Conservation (phyloP, 2,888 invertebrate species). For the Protophormia terraenovae region DNA sequence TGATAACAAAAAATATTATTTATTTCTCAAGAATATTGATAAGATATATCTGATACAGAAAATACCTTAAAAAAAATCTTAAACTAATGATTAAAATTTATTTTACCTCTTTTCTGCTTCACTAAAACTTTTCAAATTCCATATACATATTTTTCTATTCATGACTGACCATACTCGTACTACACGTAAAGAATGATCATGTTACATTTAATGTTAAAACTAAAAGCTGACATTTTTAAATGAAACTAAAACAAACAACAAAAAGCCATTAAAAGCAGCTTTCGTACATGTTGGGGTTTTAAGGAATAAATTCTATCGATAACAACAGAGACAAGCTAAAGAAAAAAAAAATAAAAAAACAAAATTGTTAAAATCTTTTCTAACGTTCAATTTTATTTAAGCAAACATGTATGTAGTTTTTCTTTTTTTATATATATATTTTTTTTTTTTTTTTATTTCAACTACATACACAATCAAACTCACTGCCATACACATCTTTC, state of each 20-base stretch:
- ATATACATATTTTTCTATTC: neutral
- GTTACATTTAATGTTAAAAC: slow-evolving; percentile 31
- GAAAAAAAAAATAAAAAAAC: neutral
- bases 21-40: no score
- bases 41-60: neutral
- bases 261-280: slow-evolving; percentile 60
- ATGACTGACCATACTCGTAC: neutral
- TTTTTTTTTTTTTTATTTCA: neutral
- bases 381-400: slow-evolving; percentile 45
- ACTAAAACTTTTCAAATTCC: neutral
- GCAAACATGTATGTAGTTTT: neutral
- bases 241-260: slow-evolving; percentile 47
- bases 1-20: no score
- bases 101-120: neutral
- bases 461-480: neutral
- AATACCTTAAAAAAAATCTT: neutral
- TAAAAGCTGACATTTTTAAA: slow-evolving; percentile 39
- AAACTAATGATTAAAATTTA: neutral
- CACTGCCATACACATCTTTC: neutral
- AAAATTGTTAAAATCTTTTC: slow-evolving; percentile 33
- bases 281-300: slow-evolving; percentile 42
- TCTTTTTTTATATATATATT: neutral
- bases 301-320: slow-evolving; percentile 29
- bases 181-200: neutral
- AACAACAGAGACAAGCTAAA: slow-evolving; percentile 9